Percentiles rank a stretch among this genome's conserved stretches.
phyloP scores from a whole-genome alignment of 2,888 invertebrate species.

The Bembecia ichneumoniformis region DNA sequence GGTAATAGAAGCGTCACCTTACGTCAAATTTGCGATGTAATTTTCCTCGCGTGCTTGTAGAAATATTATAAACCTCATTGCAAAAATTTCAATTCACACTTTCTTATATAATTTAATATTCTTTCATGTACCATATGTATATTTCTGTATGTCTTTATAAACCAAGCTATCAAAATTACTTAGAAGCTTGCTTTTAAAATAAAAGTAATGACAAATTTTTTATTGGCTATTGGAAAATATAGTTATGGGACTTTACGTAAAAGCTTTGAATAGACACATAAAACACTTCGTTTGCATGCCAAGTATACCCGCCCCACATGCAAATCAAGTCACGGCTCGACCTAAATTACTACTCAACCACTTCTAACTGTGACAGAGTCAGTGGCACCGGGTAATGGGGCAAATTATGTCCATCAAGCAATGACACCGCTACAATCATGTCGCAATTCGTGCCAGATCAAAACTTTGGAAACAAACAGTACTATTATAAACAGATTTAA shows the following conservation, averaged over 20 bases:
- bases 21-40: constrained; percentile 35
- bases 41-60: constrained; percentile 14
- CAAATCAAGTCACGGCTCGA: constrained; percentile 64
- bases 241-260: constrained; percentile 34
- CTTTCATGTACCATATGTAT: background rate
- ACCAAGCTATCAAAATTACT: background rate
- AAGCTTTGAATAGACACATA: constrained; percentile 45
- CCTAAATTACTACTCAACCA: constrained; percentile 51
- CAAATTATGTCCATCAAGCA: constrained; percentile 51
- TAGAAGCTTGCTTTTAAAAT: background rate
- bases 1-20: constrained; percentile 37
- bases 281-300: constrained; percentile 38
- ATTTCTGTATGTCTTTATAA: background rate
- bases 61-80: background rate
- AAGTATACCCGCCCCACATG: constrained; percentile 48
- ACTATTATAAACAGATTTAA: constrained; percentile 65
- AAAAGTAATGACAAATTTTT: background rate
- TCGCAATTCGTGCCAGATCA: constrained; percentile 42
- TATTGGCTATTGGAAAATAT: constrained; percentile 30
- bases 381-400: constrained; percentile 37
- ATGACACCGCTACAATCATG: constrained; percentile 46
- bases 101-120: background rate
- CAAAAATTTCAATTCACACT: background rate
- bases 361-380: constrained; percentile 40
- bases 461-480: constrained; percentile 36